These are phyloP conservation scores for Bibio marci DNA, from an alignment of 2,888 invertebrate species.

Conservation along the genomic window DNA sequence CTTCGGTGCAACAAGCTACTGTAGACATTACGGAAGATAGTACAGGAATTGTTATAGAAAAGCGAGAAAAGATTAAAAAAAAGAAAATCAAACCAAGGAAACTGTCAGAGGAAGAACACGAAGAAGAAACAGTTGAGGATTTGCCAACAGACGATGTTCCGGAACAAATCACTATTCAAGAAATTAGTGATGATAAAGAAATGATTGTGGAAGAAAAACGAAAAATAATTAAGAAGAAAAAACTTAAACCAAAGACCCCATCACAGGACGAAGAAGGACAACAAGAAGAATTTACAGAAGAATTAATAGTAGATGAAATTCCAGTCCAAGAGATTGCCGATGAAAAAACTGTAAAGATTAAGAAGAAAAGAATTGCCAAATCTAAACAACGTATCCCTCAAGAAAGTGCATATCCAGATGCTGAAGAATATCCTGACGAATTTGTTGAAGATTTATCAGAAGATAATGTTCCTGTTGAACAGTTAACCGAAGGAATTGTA, in stretches of 20 bases:
- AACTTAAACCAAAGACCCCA: slow-evolving; percentile 8
- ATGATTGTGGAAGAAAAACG: slow-evolving; percentile 6
- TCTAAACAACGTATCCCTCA: neutral
- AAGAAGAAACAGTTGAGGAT: slow-evolving; percentile 18
- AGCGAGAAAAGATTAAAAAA: no score
- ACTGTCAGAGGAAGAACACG: slow-evolving; percentile 4
- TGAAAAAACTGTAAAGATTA: neutral
- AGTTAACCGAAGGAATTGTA: slow-evolving; percentile 20
- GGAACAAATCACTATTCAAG: neutral
- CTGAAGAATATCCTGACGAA: slow-evolving; percentile 16
- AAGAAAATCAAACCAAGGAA: no score
- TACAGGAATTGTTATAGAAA: no score
- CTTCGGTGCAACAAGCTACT: no score
- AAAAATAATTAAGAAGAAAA: slow-evolving; percentile 7
- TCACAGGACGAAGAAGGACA: slow-evolving; percentile 10
- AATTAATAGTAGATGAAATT: slow-evolving; percentile 9
- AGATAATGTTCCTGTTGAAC: slow-evolving; percentile 21
- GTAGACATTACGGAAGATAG: no score
- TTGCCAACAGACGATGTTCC: neutral
- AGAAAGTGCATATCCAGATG: neutral
- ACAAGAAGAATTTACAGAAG: slow-evolving; percentile 11
- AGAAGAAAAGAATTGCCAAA: neutral
- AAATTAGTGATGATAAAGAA: neutral
- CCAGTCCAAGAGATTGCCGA: slow-evolving; percentile 7
- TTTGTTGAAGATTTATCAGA: slow-evolving; percentile 23